Evolutionary conservation across 1,140 invertebrate genomes (phyloP), one percentile per base, ranked within the genome.

Genomic region (Neuroterus valhalla): DNA sequence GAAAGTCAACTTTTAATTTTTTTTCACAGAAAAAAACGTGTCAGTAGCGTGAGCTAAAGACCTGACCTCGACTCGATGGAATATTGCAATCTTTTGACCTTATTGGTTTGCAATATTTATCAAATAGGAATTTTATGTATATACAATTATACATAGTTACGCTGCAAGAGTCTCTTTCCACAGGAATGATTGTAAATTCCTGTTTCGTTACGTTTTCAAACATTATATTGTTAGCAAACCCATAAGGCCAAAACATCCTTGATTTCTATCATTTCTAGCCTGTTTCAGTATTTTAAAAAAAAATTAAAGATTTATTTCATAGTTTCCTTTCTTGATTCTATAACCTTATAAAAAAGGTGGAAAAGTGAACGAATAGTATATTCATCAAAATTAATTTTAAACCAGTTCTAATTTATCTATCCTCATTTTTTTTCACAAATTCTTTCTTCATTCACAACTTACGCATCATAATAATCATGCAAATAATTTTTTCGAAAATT

Each of bases 31-130:
- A 62, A 62, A 62, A 62, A 62, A 62, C 2, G 23, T 31, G 3
- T 15, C 14, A 62, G 52, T 55, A 21, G 52, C 52, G 52, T 62
- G 55, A 31, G 23, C 23, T 15, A 14, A 62, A 31, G 11, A 15
- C 23, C 14, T 62, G 55, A 62, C 55, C 55, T 62, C 26, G 26
- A 62, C 55, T 23, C 26, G 55, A 62, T 62, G 31, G 23, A 15
- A 23, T 62, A n/a, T 62, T 62, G 26, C 55, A 62, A 17, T 62
- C 55, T 62, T 62, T 62, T 62, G 21, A 62, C 55, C 55, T 26
- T 62, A 62, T 62, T 62, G 55, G 55, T 62, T 62, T 62, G 55
- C 55, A 62, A 62, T 62, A 62, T 38, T 62, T 62, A 62, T 62
- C 23, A 62, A 62, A 62, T 62, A 62, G 26, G 26, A 23, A 62